Conservation (phyloP, 92 coral and sea anemone species). For the Scolanthus callimorphus region DNA sequence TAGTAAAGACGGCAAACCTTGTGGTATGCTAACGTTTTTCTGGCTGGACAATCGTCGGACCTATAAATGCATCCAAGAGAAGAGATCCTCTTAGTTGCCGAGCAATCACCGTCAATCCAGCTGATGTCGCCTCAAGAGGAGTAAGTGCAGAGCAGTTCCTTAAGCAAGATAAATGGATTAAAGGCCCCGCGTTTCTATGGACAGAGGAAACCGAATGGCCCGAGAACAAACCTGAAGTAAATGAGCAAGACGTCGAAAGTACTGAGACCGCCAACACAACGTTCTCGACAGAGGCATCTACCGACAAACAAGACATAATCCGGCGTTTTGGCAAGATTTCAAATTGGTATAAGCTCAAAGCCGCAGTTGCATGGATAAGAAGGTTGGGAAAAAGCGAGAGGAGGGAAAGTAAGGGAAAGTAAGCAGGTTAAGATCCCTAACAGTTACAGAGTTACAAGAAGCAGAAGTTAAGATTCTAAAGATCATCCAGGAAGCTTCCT, state of each 20-base stretch:
- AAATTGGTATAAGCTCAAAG: not conserved
- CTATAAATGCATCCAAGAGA: not conserved
- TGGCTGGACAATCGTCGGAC: conserved; percentile 47
- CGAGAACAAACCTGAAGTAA: not conserved
- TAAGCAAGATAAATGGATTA: not conserved
- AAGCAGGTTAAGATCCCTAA: not conserved
- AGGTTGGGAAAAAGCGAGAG: conserved; percentile 1
- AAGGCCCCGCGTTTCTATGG: not conserved
- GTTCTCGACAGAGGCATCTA: not conserved
- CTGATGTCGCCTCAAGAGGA: too few species aligned
- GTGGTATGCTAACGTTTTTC: conserved; percentile 35
- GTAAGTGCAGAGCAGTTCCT: too few species aligned
- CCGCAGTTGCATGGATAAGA: conserved; percentile 1
- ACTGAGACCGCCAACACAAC: not conserved
- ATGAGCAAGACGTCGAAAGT: not conserved
- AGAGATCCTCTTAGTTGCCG: not conserved
- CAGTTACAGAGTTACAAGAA: not conserved
- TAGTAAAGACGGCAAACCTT: conserved; percentile 15
- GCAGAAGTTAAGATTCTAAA: not conserved
- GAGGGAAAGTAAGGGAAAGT: not conserved
- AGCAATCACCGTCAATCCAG: too few species aligned
- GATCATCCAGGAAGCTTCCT: not conserved
- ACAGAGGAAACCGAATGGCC: not conserved
- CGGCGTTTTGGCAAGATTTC: not conserved
- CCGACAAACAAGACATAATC: not conserved